These are phyloP conservation scores for Plagiodera versicolora DNA, from an alignment of 2,888 invertebrate genomes.

Conservation along the genomic window DNA sequence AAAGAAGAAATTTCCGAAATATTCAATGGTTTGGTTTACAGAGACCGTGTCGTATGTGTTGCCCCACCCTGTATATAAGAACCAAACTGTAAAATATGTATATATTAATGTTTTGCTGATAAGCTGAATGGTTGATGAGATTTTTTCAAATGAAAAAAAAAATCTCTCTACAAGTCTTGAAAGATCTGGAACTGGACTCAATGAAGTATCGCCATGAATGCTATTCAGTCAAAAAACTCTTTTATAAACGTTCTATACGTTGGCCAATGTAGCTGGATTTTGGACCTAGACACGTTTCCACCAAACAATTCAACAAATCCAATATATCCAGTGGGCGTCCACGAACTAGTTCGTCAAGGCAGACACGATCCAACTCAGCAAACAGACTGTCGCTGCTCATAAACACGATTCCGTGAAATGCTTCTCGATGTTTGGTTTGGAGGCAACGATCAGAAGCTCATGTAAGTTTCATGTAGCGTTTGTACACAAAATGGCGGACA, in stretches of 20 bases:
- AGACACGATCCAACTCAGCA: conserved; percentile 29
- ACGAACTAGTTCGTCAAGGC: conserved; percentile 34
- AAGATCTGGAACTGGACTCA: too few species aligned
- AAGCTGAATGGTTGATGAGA: too few species aligned
- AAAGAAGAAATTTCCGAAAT: too few species aligned
- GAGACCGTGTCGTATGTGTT: too few species aligned
- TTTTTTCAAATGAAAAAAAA: too few species aligned
- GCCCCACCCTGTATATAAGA: too few species aligned
- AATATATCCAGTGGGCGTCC: conserved; percentile 30
- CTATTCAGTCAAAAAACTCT: too few species aligned
- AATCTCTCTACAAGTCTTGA: too few species aligned
- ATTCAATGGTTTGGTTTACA: too few species aligned
- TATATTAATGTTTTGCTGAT: too few species aligned
- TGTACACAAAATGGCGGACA: conserved; percentile 52
- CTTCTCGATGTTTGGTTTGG: conserved; percentile 43
- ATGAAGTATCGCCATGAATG: too few species aligned
- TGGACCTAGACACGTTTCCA: neutral
- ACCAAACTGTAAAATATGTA: too few species aligned
- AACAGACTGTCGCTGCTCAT: conserved; percentile 35
- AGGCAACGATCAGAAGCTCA: conserved; percentile 48
- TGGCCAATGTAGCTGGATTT: neutral
- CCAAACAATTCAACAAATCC: conserved; percentile 25
- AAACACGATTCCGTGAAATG: conserved; percentile 33
- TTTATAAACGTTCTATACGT: neutral
- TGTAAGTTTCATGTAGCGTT: conserved; percentile 55